Evolutionary conservation across 2,113 vertebrate genomes (phyloP), one percentile per base, ranked within the genome.

Genomic region (Epinephelus lanceolatus): DNA sequence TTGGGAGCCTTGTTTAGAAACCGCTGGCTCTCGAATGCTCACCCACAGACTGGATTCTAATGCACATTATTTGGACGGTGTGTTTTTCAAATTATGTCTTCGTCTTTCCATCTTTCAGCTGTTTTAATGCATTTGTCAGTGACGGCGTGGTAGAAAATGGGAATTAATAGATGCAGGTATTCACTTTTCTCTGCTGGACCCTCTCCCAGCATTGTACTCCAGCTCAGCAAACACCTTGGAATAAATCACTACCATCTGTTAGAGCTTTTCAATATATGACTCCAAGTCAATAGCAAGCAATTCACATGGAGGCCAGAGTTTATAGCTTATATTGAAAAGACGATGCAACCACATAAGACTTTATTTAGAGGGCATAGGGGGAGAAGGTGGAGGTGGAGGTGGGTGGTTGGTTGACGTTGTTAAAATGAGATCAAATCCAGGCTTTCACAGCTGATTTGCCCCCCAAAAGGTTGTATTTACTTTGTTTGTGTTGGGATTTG

Each of bases 171-270:
- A 89, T 88, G 73, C 66, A 78, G 78, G 84, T 89, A 81, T 91
- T 88, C n/a, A 12, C 40, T 45, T 80, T 68, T 67, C 57, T 9
- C 56, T 72, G 76, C 82, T 93, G 91, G 93, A 93, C 45, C 45
- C 68, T 33, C 52, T 91, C 91, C 90, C 80, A 89, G 85, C 71
- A 83, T 90, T 88, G 86, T 93, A 68, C 85, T 82, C 52, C 55
- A 69, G 56, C 80, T 91, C 88, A 82, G 65, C 10, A 80, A 90
- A 93, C 89, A 91, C 91, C 88, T 93, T 80, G 61, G 81, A 92
- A 85, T 88, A 87, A 92, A 94, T 91, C 61, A 90, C 85, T 94
- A 78, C 90, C 94, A 94, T 92, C 87, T 95, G 92, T 89, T 84
- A 71, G 65, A 86, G 83, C 53, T 80, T 81, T 75, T n/a, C 52